Conservation (phyloP, 2,888 invertebrate species). For the Liopterus haemorrhoidalis region DNA sequence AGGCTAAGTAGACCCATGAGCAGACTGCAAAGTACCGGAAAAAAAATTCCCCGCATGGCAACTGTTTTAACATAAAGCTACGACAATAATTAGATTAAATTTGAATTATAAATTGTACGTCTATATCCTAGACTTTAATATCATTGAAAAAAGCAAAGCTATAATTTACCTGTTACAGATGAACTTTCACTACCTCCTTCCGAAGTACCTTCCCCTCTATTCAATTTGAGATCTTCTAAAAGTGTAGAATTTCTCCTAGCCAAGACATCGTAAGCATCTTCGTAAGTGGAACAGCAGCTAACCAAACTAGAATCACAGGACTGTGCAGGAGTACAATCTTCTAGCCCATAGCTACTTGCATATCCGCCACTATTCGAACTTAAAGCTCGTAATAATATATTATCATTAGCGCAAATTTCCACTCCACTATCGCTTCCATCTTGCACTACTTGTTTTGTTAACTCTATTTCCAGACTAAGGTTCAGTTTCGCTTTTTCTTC, state of each 20-base stretch:
- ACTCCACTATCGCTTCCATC: slow-evolving; percentile 80
- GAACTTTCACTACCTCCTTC: slow-evolving; percentile 76
- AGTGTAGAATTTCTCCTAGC: slow-evolving; percentile 44
- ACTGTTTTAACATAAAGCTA: too few species aligned
- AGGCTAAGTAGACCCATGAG: too few species aligned
- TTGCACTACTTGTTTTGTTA: slow-evolving; percentile 16
- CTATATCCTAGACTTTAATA: too few species aligned
- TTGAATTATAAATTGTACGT: too few species aligned
- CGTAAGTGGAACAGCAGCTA: slow-evolving; percentile 70
- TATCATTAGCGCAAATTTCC: slow-evolving; percentile 56
- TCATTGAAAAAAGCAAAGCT: too few species aligned
- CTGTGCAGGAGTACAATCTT: slow-evolving; percentile 55
- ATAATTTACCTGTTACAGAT: slow-evolving; percentile 61
- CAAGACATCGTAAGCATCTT: slow-evolving; percentile 51
- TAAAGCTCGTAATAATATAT: slow-evolving; percentile 48
- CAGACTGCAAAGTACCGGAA: too few species aligned
- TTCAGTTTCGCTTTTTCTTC: slow-evolving; percentile 25
- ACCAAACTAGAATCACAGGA: slow-evolving; percentile 75
- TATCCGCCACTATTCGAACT: slow-evolving; percentile 61
- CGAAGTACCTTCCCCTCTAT: slow-evolving; percentile 52
- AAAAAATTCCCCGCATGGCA: too few species aligned
- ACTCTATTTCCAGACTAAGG: slow-evolving; percentile 17
- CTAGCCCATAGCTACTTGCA: slow-evolving; percentile 56
- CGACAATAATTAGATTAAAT: too few species aligned
- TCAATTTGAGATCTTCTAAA: slow-evolving; percentile 42